Evolutionary conservation across 2,888 invertebrate species (phyloP).

Genomic region (Onthophagus sagittarius): DNA sequence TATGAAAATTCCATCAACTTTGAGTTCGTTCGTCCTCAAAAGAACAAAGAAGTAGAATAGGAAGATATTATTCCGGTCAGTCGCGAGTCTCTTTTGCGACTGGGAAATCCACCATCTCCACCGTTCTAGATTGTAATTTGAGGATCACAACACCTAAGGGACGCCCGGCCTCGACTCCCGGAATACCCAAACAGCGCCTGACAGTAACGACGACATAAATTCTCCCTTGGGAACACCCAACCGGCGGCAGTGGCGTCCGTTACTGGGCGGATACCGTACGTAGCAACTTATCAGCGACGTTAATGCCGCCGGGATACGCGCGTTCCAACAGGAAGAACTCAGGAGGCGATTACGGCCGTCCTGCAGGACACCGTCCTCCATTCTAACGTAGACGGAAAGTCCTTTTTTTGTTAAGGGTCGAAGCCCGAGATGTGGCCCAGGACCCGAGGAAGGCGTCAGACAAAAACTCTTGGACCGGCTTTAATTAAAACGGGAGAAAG

Average conservation of each 20-base stretch:
- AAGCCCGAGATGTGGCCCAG: background rate
- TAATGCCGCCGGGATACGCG: constrained; percentile 9
- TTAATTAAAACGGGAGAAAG: constrained; percentile 21
- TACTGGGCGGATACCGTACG: constrained; percentile 19
- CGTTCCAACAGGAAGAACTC: constrained; percentile 13
- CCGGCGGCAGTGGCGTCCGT: constrained; percentile 10
- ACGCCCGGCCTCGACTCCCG: constrained; percentile 33
- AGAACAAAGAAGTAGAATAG: background rate
- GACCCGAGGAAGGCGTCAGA: constrained; percentile 4
- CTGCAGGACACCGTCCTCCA: background rate
- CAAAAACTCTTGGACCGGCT: constrained; percentile 13
- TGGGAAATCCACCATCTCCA: constrained; percentile 18
- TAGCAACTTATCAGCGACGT: constrained; percentile 24
- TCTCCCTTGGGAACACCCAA: constrained; percentile 38
- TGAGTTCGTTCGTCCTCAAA: background rate
- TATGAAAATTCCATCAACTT: background rate
- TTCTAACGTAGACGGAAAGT: background rate
- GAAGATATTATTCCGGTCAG: constrained; percentile 43
- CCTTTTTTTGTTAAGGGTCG: background rate
- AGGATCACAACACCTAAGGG: constrained; percentile 49
- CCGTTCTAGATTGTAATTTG: constrained; percentile 47
- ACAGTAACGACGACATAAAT: constrained; percentile 50
- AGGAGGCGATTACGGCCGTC: constrained; percentile 1
- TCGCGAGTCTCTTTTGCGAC: constrained; percentile 26
- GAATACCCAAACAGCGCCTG: constrained; percentile 46